These are phyloP conservation scores for Taurulus bubalis DNA, from an alignment of 2,113 vertebrate species.

Conservation along the genomic window DNA sequence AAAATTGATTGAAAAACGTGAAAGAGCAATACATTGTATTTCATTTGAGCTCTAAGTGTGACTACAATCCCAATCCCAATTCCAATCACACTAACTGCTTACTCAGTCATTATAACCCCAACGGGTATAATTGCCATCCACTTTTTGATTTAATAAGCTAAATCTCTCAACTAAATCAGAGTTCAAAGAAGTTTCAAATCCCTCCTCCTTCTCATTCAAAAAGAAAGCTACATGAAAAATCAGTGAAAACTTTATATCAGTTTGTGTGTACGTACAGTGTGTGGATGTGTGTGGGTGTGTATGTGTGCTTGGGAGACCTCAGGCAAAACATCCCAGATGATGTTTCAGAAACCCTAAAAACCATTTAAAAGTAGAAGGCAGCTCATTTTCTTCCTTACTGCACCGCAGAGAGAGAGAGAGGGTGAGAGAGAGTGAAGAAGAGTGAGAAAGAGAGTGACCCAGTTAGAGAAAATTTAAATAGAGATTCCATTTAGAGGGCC, in stretches of 20 bases:
- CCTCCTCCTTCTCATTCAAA: slow-evolving; percentile 45
- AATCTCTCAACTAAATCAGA: slow-evolving; percentile 64
- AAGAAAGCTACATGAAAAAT: slow-evolving; percentile 52
- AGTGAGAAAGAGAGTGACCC: slow-evolving; percentile 82
- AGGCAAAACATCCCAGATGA: slow-evolving; percentile 77
- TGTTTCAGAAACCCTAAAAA: slow-evolving; percentile 80
- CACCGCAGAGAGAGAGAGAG: slow-evolving; percentile 61
- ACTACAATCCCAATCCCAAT: slow-evolving; percentile 26
- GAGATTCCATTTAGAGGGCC: slow-evolving; percentile 87
- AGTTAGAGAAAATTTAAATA: slow-evolving; percentile 87
- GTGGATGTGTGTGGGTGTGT: slow-evolving; percentile 29
- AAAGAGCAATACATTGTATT: slow-evolving; percentile 13
- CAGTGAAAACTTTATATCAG: slow-evolving; percentile 64
- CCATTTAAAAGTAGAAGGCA: slow-evolving; percentile 80
- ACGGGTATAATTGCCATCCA: slow-evolving; percentile 29
- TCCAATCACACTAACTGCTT: slow-evolving; percentile 44
- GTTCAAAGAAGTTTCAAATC: slow-evolving; percentile 64
- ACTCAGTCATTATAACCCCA: slow-evolving; percentile 41
- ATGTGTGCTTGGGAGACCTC: slow-evolving; percentile 57
- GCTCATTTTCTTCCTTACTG: slow-evolving; percentile 77
- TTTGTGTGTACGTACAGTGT: slow-evolving; percentile 17
- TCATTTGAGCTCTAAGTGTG: slow-evolving; percentile 24
- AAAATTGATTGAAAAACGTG: slow-evolving; percentile 1
- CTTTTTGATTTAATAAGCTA: slow-evolving; percentile 59
- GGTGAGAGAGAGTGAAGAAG: slow-evolving; percentile 55